Percentiles rank a stretch among this genome's conserved stretches.
Conservation (phyloP, 2,797 vertebrate genomes). For the Enteromius argenteus region DNA sequence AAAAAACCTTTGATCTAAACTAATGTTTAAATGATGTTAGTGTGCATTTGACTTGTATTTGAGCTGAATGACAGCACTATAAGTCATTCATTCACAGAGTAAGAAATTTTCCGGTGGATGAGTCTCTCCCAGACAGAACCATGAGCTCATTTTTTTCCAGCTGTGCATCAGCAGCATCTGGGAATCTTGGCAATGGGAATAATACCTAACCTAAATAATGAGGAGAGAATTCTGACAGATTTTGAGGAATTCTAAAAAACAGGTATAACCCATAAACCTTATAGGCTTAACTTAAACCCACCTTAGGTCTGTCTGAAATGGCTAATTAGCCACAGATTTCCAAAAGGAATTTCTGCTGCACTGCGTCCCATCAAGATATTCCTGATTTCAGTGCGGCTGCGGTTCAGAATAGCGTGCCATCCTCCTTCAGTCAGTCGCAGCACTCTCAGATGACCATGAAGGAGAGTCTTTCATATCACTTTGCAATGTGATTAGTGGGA, state of each 20-base stretch:
- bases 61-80: constrained; percentile 21
- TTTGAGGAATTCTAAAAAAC: constrained; percentile 51
- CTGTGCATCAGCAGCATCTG: constrained; percentile 53
- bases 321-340: constrained; percentile 12
- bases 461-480: constrained; percentile 77
- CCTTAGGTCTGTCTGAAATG: constrained; percentile 24
- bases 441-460: constrained; percentile 75
- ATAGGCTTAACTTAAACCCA: constrained; percentile 36
- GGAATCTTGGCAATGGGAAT: constrained; percentile 52
- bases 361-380: constrained; percentile 48
- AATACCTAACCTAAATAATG: constrained; percentile 60
- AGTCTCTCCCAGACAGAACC: constrained; percentile 41
- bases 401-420: constrained; percentile 79
- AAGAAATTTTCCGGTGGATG: constrained; percentile 46
- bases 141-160: constrained; percentile 64
- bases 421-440: constrained; percentile 56
- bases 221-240: constrained; percentile 64
- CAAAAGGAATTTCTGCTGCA: constrained; percentile 21
- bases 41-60: background rate
- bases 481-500: constrained; percentile 86
- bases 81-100: constrained; percentile 32
- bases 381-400: constrained; percentile 71
- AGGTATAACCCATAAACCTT: constrained; percentile 45
- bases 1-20: background rate
- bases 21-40: constrained; percentile 5